Base-by-base conservation (phyloP, 2,888 invertebrate species). In the Noctuana brunneofusca region DNA sequence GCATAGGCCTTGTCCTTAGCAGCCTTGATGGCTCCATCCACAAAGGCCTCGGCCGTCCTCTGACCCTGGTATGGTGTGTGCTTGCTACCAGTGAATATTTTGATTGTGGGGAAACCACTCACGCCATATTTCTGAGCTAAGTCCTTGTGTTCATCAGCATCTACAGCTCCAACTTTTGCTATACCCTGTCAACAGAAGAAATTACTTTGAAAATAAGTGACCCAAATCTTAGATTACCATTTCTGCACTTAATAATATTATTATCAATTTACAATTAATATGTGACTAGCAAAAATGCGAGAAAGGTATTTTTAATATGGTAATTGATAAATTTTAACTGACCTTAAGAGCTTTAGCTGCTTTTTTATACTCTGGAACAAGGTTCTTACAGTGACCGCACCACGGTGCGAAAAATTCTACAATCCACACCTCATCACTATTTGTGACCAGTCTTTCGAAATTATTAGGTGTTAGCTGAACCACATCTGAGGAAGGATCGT, bases 391-490 rank as follows among this genome's bases (percentile, higher is more conserved):
- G 79, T 97, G 97, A 11, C 97, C 97, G 84, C 97, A 99, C 99
- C 99, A 99, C 0, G 98, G 98, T 0, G 99, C 99, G 84, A 93
- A 98, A 86, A 98, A 98, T 79, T 99, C 99, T 0, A 99, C 97
- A 64, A 99, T 88, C 99, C 99, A 99, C 22, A 99, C 90, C 71
- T 95, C 94, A 82, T 98, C 96, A 68, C 97, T 94, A 69, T 96
- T 94, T 52, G 95, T 86, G 3, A 99, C 98, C 72, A 95, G 89
- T 69, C 92, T 94, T 73, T 98, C 95, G 81, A 99, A 99, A 91
- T 98, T 99, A 54, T 92, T 92, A 0, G 96, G 94, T n/a, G 95
- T 98, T 66, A 99, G 89, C 63, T 97, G 96, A 11, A 98, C 92
- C 16, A 99, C 98, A 79, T 95, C 95, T 30, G 96, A 95, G 20